Percentiles rank a stretch among this genome's conserved stretches.
Conservation (phyloP, 2,797 vertebrate species). For the Acanthurus lineatus region DNA sequence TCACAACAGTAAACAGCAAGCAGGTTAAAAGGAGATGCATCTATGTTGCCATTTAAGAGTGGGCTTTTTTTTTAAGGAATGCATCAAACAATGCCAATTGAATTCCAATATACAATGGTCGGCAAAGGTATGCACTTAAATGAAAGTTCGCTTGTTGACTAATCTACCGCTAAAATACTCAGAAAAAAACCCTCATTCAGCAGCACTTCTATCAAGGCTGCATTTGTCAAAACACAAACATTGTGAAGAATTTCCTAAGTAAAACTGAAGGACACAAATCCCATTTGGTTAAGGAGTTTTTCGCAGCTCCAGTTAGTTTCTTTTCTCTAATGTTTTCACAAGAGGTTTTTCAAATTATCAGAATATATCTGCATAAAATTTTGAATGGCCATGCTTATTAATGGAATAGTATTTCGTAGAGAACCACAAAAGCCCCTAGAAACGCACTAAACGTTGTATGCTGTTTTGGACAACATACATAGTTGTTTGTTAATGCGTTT, state of each 20-base stretch:
- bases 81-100: conserved; percentile 57
- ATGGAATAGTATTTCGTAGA: neutral
- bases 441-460: conserved; percentile 1
- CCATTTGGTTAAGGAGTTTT: conserved; percentile 38
- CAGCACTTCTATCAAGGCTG: conserved; percentile 71
- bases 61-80: conserved; percentile 65
- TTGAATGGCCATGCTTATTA: neutral
- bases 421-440: conserved; percentile 2
- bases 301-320: conserved; percentile 10
- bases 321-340: conserved; percentile 26
- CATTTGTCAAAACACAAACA: conserved; percentile 66
- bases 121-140: conserved; percentile 73
- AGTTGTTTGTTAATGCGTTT: conserved; percentile 15
- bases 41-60: conserved; percentile 57
- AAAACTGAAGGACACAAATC: conserved; percentile 65
- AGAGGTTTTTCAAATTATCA: conserved; percentile 25
- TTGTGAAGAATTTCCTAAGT: conserved; percentile 65
- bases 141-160: conserved; percentile 64
- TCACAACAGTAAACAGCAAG: conserved; percentile 80
- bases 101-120: conserved; percentile 68
- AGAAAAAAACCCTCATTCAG: conserved; percentile 54
- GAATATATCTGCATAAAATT: neutral
- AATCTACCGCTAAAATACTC: conserved; percentile 50
- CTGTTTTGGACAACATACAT: conserved; percentile 17
- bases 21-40: conserved; percentile 71